Base-by-base conservation (phyloP, 1,140 invertebrate species). In the Penaeus vannamei region DNA sequence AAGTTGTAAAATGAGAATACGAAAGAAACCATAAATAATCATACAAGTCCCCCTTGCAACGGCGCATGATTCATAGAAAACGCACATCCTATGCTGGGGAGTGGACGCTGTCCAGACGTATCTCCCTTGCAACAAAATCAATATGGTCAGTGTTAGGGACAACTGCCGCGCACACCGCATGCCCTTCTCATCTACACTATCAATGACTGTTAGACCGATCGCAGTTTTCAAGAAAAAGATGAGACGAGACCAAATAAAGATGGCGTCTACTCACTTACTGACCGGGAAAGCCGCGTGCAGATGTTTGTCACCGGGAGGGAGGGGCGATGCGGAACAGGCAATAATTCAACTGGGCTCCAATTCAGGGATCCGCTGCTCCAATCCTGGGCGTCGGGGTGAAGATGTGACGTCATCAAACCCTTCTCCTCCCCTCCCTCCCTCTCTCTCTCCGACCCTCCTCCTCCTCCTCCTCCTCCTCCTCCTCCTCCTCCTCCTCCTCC, bases 101-200 rank as follows among this genome's bases (percentile, higher is more conserved):
- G 72, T 64, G 81, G 87, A 76, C 69, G 69, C 46, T 85, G 87
- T 76, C 82, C 87, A 89, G 69, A 61, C 82, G 80, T 89, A 89
- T 79, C 76, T 64, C 87, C 46, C 82, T 84, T 84, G 87, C 87
- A 89, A 89, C 87, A 89, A 89, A 89, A 89, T 89, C 87, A 89
- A 89, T 89, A 89, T 89, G 87, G 87, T 84, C 87, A 84, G 87
- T 85, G 82, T 89, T 85, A 89, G 87, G 87, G 82, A 72, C 82
- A 89, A 77, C 82, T 77, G 87, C 82, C 87, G 82, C 87, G 69
- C 87, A 85, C 66, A 62, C 82, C 69, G 79, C 81, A 88, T 88
- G 61, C 66, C 82, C 87, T 64, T 62, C 59, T 61, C 23, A 42
- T 83, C 64, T 61, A 76, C 53, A 64, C 72, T 62, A 80, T 86